Evolutionary conservation across 2,113 vertebrate genomes (phyloP), one percentile per base, ranked within the genome.

Genomic region (Phalacrocorax carbo): DNA sequence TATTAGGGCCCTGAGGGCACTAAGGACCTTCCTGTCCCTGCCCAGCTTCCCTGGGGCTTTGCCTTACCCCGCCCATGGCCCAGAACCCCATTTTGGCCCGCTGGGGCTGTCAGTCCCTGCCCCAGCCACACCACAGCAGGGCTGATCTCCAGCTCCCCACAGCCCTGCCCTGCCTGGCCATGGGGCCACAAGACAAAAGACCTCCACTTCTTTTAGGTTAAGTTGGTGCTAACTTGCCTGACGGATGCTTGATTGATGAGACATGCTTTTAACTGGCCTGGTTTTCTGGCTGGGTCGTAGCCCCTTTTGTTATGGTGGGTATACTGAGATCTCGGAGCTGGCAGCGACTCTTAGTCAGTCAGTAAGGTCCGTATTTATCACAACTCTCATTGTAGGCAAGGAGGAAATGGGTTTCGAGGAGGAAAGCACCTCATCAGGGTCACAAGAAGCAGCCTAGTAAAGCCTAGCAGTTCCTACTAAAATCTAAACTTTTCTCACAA

Each of bases 21-120:
- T 34, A 46, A 60, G 21, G n/a, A 21, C 8, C 4, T 57, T 27
- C 5, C 16, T 55, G 17, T 48, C 22, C 32, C 20, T 85, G 13
- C 9, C 10, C 11, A 61, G 22, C 13, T 66, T 62, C 29, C 22
- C 13, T 32, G 46, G 19, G 34, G 2, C 46, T 90, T 86, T 7
- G 2, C 0, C 5, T 3, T 4, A 8, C 10, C 16, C 5, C 55
- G 10, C 11, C 23, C 36, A 29, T 8, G 36, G 29, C 29, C 7
- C 42, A 61, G n/a, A 15, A 51, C 22, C 23, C 17, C 21, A 14
- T 25, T 14, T 32, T n/a, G 65, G 6, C 3, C 8, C 3, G 5
- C 11, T 3, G 1, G 11, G 3, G 7, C 25, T 6, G 1, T 42
- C 64, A 48, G 7, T 13, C 17, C 22, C 30, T 70, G 17, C 9